Evolutionary conservation across 2,888 invertebrate genomes (phyloP), one percentile per base, ranked within the genome.

Genomic region (Plebejus anna): DNA sequence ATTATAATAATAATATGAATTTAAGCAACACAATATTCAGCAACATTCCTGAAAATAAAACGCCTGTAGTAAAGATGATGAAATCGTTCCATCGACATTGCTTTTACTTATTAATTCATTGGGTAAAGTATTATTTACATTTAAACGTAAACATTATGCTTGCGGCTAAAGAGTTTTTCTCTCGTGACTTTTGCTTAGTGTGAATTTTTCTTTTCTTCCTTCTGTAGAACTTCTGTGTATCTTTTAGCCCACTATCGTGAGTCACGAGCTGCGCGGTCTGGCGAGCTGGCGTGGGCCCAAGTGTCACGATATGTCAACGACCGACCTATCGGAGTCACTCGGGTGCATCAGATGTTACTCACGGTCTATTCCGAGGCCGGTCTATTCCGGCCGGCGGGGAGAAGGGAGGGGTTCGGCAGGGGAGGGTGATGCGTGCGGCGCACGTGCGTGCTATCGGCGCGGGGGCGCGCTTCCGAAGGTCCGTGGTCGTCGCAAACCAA

Each of bases 401-500:
- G 42, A 9, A 28, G 28, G 59, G 7, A 59, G 28, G 61, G 11
- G 1, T 32, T 11, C 28, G 70, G 71, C 32, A 36, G 13, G 70
- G 47, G 57, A 32, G 22, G 13, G n/a, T 13, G 28, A 13, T 28
- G 75, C 16, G 75, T 32, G 73, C 55, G 16, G 5, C 28, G 38
- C 57, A 76, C 76, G 70, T 70, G 55, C 55, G 38, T 76, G 22
- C 38, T 71, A 75, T 73, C 73, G 55, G 73, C 61, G 75, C 61
- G 75, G 47, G 73, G 73, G 32, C 73, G 22, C 28, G 61, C 61
- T 61, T 75, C 75, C 61, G 51, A 47, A 66, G 22, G 32, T n/a
- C 38, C 28, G 22, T 1, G 13, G 28, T 13, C n/a, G 16, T 0
- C 13, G 36, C 36, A 36, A 66, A 13, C 13, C 13, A 6, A 36